Evolutionary conservation across 1,140 invertebrate species (phyloP).

Genomic region (Chelonus insularis): DNA sequence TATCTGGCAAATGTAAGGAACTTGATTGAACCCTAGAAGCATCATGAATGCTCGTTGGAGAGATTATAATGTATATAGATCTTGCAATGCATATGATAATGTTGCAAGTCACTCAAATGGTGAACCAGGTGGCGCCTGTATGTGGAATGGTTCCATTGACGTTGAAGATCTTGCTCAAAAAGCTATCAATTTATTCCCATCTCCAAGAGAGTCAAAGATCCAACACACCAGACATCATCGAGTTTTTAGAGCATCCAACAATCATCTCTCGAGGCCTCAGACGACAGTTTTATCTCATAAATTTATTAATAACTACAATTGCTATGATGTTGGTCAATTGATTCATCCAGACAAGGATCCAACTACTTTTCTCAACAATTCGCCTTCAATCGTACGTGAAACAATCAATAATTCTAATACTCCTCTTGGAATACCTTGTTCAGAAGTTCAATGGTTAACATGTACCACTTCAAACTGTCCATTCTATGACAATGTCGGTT

Average conservation of each 20-base stretch:
- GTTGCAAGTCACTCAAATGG: background rate
- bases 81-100: background rate
- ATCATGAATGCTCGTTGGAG: background rate
- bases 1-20: no score
- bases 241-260: background rate
- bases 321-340: conserved; percentile 2
- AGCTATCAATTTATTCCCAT: conserved; percentile 25
- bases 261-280: background rate
- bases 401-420: conserved; percentile 5
- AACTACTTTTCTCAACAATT: background rate
- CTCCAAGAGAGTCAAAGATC: conserved; percentile 6
- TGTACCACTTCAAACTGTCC: conserved; percentile 43
- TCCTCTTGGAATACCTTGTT: conserved; percentile 35
- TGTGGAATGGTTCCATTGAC: conserved; percentile 37
- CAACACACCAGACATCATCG: background rate
- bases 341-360: conserved; percentile 19
- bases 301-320: background rate
- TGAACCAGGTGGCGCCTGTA: background rate
- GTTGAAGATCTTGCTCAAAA: conserved; percentile 45
- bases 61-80: background rate
- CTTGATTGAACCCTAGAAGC: no score
- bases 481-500: conserved; percentile 28
- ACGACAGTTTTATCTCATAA: background rate
- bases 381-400: background rate
- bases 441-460: conserved; percentile 45